Evolutionary conservation across 2,888 invertebrate genomes (phyloP), one percentile per base, ranked within the genome.

Genomic region (Leptinotarsa juncta): DNA sequence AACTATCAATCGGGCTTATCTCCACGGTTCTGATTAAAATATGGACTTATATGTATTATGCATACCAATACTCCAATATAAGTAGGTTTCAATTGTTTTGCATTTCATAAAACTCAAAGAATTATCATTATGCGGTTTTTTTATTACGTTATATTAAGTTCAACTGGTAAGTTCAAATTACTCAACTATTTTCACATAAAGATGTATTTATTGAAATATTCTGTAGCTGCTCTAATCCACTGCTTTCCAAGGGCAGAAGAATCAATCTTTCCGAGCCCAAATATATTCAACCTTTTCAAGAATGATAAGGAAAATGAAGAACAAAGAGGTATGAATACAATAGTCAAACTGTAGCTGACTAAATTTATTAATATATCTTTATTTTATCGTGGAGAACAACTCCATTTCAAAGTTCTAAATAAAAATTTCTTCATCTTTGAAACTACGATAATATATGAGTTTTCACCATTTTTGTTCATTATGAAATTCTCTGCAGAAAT

Each of bases 1-100:
- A 57, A 69, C 18, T 69, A 42, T 57, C 60, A 57, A 62, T 62
- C 14, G n/a, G 18, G 32, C 53, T 69, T 48, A 68, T 48, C 69
- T 69, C n/a, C 42, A 10, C 16, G 26, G 18, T 3, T 57, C 48
- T 49, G 69, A 69, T 49, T 60, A 69, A 18, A 62, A 62, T 32
- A 42, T n/a, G n/a, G 42, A n/a, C 4, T 3, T 42, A n/a, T 49
- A 57, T 69, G 69, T 20, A 69, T 57, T 57, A 69, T 48, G 49
- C 48, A 12, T 48, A 23, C 53, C 16, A 49, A 69, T 57, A 18
- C 50, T 57, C 32, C n/a, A 49, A 7, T 69, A 69, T 69, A 69
- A 69, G 69, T 69, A 57, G 57, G 20, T 69, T 15, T 57, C 16
- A 32, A 32, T 62, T 32, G 15, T n/a, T 42, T n/a, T 26, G 10